These are phyloP conservation scores for Umimayanthus chanpuru DNA, from an alignment of 92 coral and sea anemone species.

Conservation along the genomic window DNA sequence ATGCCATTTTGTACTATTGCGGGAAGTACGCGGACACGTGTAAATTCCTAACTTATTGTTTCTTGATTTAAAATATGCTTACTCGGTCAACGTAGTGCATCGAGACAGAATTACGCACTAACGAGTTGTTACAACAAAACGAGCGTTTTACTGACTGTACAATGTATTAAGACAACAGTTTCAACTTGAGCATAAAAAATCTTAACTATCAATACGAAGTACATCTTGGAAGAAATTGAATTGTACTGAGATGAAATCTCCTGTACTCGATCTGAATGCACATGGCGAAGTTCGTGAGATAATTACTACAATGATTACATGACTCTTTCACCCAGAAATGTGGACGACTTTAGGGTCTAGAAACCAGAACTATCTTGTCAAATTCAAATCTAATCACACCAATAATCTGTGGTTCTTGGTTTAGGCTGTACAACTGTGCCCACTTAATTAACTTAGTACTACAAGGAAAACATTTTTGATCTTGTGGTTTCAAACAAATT, in stretches of 20 bases:
- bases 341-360: neutral
- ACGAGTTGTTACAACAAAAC: neutral
- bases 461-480: slow-evolving; percentile 8
- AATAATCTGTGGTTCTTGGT: neutral
- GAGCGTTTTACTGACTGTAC: too few species aligned
- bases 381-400: slow-evolving; percentile 4
- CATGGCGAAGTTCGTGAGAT: neutral
- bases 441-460: neutral
- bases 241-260: neutral
- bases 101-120: neutral
- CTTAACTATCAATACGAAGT: neutral
- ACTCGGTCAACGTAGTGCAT: neutral
- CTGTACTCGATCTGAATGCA: neutral
- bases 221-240: neutral
- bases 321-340: neutral
- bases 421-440: neutral
- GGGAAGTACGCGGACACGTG: neutral
- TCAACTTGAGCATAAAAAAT: neutral
- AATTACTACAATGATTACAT: neutral
- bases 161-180: neutral
- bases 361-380: neutral
- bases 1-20: neutral
- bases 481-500: slow-evolving; percentile 18
- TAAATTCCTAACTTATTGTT: neutral
- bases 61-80: neutral